Evolutionary conservation across 2,888 invertebrate genomes (phyloP), one percentile per base, ranked within the genome.

Genomic region (Ecliptopera silaceata): DNA sequence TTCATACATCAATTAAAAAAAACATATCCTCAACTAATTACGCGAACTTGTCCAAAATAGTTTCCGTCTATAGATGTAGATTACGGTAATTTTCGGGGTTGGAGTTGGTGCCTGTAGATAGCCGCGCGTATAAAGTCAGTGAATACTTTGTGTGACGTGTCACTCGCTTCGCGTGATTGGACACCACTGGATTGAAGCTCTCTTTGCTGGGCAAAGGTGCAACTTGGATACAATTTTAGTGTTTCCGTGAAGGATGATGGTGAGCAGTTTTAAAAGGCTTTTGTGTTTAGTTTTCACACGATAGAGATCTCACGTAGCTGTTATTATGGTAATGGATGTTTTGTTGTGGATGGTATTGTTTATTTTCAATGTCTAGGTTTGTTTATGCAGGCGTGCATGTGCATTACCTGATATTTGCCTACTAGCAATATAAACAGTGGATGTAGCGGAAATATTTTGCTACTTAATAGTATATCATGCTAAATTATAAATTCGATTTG

Each of bases 71-170:
- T n/a, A n/a, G n/a, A n/a, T 5, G 50, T 60, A 73, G 74, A 72
- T 72, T 69, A 75, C 58, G 60, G 49, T 57, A 53, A 69, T 67
- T 57, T 59, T 42, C 66, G 66, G 65, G 62, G 60, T 59, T 69
- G 36, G 34, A 22, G 32, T 36, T 15, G 39, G 41, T 32, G 18
- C 31, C 34, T 20, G 20, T 20, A 43, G 75, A 75, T 78, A 77
- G 69, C 70, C 67, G 69, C 71, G 74, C 69, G 70, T 82, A 84
- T 83, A 83, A 79, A 83, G 74, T 64, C 68, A 54, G 61, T 62
- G 68, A 66, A 62, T 61, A 69, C 53, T 29, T 34, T 55, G 45
- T 63, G 55, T 55, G 49, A 22, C 56, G 58, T 58, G 59, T 66
- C 80, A 83, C 71, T 81, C 71, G 74, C 64, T 65, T 62, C 50